A percentile compares a stretch with the other conserved stretches of the same genome.
These are phyloP conservation scores for Sebastes flavidus DNA, from an alignment of 2,797 vertebrate species.

Conservation along the genomic window DNA sequence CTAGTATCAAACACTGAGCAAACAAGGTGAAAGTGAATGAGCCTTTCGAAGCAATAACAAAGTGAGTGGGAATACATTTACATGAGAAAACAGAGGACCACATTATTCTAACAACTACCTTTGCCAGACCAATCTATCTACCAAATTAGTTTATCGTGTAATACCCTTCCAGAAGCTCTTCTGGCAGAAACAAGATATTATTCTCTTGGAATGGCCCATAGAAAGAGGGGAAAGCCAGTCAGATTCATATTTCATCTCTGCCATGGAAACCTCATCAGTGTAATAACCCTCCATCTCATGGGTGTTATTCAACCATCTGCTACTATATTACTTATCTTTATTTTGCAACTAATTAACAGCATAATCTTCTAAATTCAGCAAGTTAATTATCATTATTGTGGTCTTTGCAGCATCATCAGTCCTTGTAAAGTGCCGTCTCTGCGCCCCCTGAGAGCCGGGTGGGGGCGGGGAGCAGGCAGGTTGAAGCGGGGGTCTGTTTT, in stretches of 20 bases:
- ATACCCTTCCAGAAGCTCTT: constrained; percentile 85
- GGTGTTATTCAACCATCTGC: constrained; percentile 99
- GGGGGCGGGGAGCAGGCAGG: constrained; percentile 88
- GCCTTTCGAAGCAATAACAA: constrained; percentile 76
- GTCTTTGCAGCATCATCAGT: constrained; percentile 99
- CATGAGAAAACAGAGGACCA: constrained; percentile 80
- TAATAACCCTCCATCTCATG: constrained; percentile 99
- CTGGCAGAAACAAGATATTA: constrained; percentile 92
- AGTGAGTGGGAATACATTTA: constrained; percentile 84
- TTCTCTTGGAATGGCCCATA: constrained; percentile 93
- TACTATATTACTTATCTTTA: constrained; percentile 99
- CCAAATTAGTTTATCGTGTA: constrained; percentile 90
- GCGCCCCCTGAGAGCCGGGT: constrained; percentile 88
- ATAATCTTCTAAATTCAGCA: constrained; percentile 99
- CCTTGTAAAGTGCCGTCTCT: constrained; percentile 97
- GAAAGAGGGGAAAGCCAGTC: constrained; percentile 87
- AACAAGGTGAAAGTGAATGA: constrained; percentile 82
- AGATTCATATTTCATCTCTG: constrained; percentile 99
- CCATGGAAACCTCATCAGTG: constrained; percentile 98
- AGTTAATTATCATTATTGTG: constrained; percentile 99
- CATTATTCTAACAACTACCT: constrained; percentile 86
- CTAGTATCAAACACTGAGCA: constrained; percentile 62
- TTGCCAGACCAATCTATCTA: constrained; percentile 93
- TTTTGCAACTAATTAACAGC: constrained; percentile 99
- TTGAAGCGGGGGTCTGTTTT: constrained; percentile 90